Evolutionary conservation across 2,113 vertebrate genomes (phyloP).

Genomic region (Rhinolophus sinicus): DNA sequence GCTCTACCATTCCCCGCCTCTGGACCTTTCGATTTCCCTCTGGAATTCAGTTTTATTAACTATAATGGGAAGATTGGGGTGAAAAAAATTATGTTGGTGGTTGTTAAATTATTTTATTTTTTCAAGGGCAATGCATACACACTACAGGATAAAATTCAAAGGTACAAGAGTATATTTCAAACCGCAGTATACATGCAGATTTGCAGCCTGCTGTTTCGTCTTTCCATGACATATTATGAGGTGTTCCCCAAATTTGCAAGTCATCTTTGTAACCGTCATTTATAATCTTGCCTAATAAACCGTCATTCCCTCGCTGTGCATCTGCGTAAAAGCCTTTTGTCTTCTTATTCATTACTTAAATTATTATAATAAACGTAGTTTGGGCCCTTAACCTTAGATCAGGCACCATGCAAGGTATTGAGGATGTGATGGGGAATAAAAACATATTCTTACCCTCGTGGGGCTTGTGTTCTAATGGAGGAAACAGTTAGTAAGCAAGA

Average conservation of each 20-base stretch:
- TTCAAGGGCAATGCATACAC: background rate
- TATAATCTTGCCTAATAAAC: background rate
- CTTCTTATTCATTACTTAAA: background rate
- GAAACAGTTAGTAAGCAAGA: background rate
- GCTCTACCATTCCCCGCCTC: background rate
- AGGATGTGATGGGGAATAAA: background rate
- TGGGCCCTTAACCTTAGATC: background rate
- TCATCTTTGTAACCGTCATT: background rate
- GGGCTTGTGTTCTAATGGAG: background rate
- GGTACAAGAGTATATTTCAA: background rate
- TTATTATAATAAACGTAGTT: background rate
- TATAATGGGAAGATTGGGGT: background rate
- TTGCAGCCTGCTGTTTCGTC: background rate
- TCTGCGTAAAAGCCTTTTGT: background rate
- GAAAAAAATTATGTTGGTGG: background rate
- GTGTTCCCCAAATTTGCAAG: background rate
- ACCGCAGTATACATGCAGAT: background rate
- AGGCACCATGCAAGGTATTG: background rate
- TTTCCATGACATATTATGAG: background rate
- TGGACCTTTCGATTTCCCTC: background rate
- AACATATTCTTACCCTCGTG: background rate
- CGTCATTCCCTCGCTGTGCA: background rate
- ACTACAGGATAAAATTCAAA: background rate
- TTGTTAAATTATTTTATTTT: background rate
- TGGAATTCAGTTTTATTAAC: conserved; percentile 21